Conservation (phyloP, 2,888 invertebrate species). For the Eilema sororculum region DNA sequence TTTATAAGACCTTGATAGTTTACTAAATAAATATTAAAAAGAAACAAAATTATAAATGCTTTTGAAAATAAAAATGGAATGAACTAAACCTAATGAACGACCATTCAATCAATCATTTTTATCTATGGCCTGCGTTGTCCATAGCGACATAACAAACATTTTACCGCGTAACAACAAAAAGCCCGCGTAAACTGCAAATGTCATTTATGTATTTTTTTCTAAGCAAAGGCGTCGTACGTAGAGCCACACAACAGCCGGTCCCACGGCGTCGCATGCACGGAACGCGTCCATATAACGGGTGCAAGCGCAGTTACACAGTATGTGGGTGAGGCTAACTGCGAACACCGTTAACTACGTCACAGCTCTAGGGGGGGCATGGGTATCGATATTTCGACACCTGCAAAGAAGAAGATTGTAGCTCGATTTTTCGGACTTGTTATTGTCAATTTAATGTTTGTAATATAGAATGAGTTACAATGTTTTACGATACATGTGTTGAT, state of each 20-base stretch:
- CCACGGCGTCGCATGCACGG: constrained; percentile 67
- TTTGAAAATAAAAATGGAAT: no score
- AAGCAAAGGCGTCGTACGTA: constrained; percentile 49
- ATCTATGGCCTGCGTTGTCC: not conserved
- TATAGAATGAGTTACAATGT: not conserved
- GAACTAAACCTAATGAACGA: no score
- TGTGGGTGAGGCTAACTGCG: constrained; percentile 84
- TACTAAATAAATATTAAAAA: no score
- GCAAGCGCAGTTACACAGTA: constrained; percentile 81
- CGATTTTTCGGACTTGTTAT: not conserved
- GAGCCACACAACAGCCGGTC: constrained; percentile 56
- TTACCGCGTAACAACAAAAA: constrained; percentile 17
- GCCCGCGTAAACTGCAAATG: constrained; percentile 41
- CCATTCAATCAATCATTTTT: no score
- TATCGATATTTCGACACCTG: constrained; percentile 34
- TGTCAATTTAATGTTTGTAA: not conserved
- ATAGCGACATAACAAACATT: not conserved
- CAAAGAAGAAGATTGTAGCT: not conserved
- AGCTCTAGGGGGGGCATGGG: constrained; percentile 60
- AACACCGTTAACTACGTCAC: constrained; percentile 81
- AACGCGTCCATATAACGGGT: constrained; percentile 82
- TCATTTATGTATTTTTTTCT: constrained; percentile 48
- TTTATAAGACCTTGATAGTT: no score
- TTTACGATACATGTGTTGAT: not conserved
- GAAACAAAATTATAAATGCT: no score